A percentile compares a stretch with the other conserved stretches of the same genome.
Evolutionary conservation across 2,797 vertebrate genomes (phyloP).

Genomic region (Yasuhikotakia modesta): DNA sequence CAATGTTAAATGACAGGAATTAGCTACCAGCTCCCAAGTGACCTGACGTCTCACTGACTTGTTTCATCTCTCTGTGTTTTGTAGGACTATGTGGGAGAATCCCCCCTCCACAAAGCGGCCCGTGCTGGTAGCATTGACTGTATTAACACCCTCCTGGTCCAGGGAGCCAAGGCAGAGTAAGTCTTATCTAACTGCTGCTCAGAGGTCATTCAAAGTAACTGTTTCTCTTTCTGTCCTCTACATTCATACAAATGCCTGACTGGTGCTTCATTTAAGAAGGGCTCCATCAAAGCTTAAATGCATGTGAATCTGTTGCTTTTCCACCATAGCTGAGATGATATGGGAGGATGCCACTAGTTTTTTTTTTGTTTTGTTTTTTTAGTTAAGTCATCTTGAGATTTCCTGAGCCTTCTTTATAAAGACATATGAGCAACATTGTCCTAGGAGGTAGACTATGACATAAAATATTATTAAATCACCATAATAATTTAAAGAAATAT

Average conservation of each 20-base stretch:
- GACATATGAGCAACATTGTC: background rate
- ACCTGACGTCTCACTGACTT: background rate
- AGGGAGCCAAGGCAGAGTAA: conserved; percentile 98
- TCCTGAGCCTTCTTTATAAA: background rate
- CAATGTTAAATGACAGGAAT: too few species aligned
- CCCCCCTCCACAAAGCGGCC: conserved; percentile 98
- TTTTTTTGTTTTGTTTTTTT: too few species aligned
- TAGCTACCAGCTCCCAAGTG: too few species aligned
- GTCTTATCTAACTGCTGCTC: conserved; percentile 73
- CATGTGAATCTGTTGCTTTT: background rate
- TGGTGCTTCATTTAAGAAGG: conserved; percentile 70
- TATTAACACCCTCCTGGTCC: conserved; percentile 93
- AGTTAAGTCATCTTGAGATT: background rate
- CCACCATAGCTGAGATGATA: conserved; percentile 12
- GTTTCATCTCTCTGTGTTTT: conserved; percentile 42
- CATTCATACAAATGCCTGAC: conserved; percentile 63
- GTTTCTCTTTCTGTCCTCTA: conserved; percentile 52
- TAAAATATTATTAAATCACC: too few species aligned
- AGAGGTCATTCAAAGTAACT: conserved; percentile 53
- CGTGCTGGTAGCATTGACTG: conserved; percentile 97
- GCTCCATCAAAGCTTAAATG: conserved; percentile 67
- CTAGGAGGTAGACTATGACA: background rate
- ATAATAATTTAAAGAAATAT: too few species aligned
- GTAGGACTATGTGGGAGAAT: conserved; percentile 99
- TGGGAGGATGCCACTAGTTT: background rate